Evolutionary conservation across 2,888 invertebrate genomes (phyloP).

Genomic region (Drosophila nigricruria): DNA sequence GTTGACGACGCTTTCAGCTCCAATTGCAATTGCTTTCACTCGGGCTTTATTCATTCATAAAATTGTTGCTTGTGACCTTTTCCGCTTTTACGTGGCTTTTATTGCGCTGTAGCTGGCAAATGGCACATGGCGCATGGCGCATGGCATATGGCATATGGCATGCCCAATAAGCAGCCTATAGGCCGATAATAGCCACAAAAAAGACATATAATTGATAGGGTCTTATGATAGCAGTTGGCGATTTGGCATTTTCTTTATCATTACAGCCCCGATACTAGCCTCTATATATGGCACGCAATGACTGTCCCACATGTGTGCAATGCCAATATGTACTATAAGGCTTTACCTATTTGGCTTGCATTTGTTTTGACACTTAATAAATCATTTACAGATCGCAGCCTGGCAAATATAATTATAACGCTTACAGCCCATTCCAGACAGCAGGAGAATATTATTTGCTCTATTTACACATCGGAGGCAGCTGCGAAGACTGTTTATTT

Average conservation of each 20-base stretch:
- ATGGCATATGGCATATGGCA: slow-evolving; percentile 35
- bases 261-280: slow-evolving; percentile 4
- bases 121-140: background rate
- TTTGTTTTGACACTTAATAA: slow-evolving; percentile 75
- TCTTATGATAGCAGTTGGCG: slow-evolving; percentile 28
- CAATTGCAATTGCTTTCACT: slow-evolving; percentile 38
- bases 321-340: slow-evolving; percentile 39
- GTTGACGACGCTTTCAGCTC: slow-evolving; percentile 5
- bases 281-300: background rate
- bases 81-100: slow-evolving; percentile 49
- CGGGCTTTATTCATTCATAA: slow-evolving; percentile 67
- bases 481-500: slow-evolving; percentile 62
- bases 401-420: slow-evolving; percentile 43
- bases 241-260: slow-evolving; percentile 31
- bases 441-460: slow-evolving; percentile 25
- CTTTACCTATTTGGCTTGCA: slow-evolving; percentile 40
- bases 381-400: slow-evolving; percentile 57
- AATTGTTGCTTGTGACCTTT: slow-evolving; percentile 30
- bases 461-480: slow-evolving; percentile 48
- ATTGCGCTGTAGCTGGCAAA: slow-evolving; percentile 37
- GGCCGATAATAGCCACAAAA: slow-evolving; percentile 44
- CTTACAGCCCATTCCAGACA: slow-evolving; percentile 51
- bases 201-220: slow-evolving; percentile 51
- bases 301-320: slow-evolving; percentile 32
- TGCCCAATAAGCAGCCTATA: slow-evolving; percentile 25